Evolutionary conservation across 2,113 vertebrate species (phyloP), one percentile per base, ranked within the genome.

Genomic region (Picathartes gymnocephalus): DNA sequence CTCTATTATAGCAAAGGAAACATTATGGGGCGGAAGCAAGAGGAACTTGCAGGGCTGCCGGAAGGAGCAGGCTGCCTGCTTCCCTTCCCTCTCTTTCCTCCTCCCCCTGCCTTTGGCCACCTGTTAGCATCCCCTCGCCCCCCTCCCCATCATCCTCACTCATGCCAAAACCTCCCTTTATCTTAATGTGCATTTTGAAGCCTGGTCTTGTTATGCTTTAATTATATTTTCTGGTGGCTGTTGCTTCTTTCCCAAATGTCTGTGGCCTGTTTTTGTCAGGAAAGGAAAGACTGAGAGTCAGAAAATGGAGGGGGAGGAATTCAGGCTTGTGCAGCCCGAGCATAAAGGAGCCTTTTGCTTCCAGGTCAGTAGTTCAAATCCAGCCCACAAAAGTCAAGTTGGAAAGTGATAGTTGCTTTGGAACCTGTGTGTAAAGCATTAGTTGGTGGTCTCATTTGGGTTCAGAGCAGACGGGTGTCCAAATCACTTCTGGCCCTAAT

Each of bases 311-410:
- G 33, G 89, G 71, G 76, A 78, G 56, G 51, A 84, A 93, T 80
- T 62, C 4, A 2, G 66, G 24, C 71, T 70, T 31, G 45, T 39
- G 68, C 86, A 93, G 58, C 42, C 21, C 0, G 5, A 74, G 58
- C 30, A 70, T 61, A 90, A 80, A 88, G 28, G 42, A 95, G 57
- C 64, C 71, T 95, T 96, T 93, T 90, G 72, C 94, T 93, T 95
- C 82, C 88, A 93, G 85, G 92, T 94, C 93, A 94, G 60, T 66
- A 94, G 94, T 90, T 96, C 90, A 96, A 71, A 82, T 58, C 47
- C 22, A 92, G 64, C 68, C 68, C 45, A 31, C 84, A 94, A 62
- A 72, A 85, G 78, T 77, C 0, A 24, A 77, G 47, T 31, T 84
- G 81, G 45, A 89, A 89, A 92, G 48, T 2, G 69, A 84, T 89